Percentiles rank a stretch among this genome's conserved stretches.
phyloP scores from a whole-genome alignment of 2,888 invertebrate genomes.

The Cinara cedri region DNA sequence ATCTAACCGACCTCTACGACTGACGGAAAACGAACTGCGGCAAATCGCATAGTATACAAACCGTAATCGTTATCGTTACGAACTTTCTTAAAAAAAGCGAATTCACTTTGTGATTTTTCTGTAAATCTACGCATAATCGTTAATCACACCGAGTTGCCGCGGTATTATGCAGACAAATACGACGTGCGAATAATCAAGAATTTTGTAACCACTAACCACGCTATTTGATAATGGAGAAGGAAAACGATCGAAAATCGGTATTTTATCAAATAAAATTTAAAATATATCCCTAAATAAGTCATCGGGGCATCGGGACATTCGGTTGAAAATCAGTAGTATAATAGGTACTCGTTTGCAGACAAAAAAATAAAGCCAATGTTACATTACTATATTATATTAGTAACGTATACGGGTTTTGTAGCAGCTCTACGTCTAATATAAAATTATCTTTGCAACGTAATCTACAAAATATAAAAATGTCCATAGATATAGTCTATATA shows the following conservation, averaged over 20 bases:
- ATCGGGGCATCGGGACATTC: too few relatives aligned
- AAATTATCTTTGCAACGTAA: too few relatives aligned
- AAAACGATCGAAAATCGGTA: not conserved
- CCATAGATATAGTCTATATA: too few relatives aligned
- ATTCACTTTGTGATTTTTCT: conserved; percentile 23
- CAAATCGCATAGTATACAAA: conserved; percentile 19
- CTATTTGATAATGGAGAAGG: not conserved
- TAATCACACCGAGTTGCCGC: conserved; percentile 3
- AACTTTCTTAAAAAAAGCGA: conserved; percentile 13
- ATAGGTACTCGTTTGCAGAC: too few relatives aligned
- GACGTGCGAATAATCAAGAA: not conserved
- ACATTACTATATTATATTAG: too few relatives aligned
- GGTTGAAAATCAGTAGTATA: too few relatives aligned
- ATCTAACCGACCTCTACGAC: too few relatives aligned
- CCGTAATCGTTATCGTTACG: conserved; percentile 17
- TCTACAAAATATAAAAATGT: too few relatives aligned
- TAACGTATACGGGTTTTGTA: too few relatives aligned
- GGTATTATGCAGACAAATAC: not conserved
- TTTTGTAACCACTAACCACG: not conserved
- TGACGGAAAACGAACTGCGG: conserved; percentile 18
- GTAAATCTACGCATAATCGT: conserved; percentile 22
- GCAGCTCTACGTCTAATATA: too few relatives aligned
- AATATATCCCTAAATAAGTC: too few relatives aligned
- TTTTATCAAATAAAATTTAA: conserved; percentile 2
- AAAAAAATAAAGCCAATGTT: too few relatives aligned